A percentile compares a stretch with the other conserved stretches of the same genome.
Conservation (phyloP, 2,888 invertebrate genomes). For the Lochmaea crataegi region DNA sequence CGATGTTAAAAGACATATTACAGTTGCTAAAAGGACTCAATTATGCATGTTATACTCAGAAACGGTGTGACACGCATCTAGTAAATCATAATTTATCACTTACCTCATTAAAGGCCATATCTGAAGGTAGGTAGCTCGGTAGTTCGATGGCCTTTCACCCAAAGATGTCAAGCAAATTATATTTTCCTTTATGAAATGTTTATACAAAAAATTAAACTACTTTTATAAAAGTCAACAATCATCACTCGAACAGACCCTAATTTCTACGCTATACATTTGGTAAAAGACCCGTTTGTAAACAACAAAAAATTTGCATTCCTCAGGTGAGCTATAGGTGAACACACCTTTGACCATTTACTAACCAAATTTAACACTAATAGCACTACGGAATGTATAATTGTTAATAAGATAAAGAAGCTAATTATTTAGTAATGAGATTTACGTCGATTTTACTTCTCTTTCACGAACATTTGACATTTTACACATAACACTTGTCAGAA, state of each 20-base stretch:
- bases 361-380: conserved; percentile 7
- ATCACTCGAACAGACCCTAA: conserved; percentile 37
- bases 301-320: conserved; percentile 52
- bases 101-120: conserved; percentile 86
- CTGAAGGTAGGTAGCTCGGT: conserved; percentile 67
- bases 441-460: conserved; percentile 21
- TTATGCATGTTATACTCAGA: conserved; percentile 31
- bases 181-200: conserved; percentile 19
- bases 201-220: conserved; percentile 16
- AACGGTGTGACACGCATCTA: conserved; percentile 36
- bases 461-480: conserved; percentile 36
- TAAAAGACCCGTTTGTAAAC: conserved; percentile 40
- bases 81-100: conserved; percentile 58
- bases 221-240: conserved; percentile 15
- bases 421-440: conserved; percentile 18
- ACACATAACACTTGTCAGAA: conserved; percentile 39
- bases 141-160: conserved; percentile 69
- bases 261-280: conserved; percentile 39
- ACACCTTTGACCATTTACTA: conserved; percentile 28
- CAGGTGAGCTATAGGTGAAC: conserved; percentile 47
- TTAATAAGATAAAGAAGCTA: conserved; percentile 18
- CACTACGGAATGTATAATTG: conserved; percentile 11
- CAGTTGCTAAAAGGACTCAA: conserved; percentile 38
- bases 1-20: conserved; percentile 9
- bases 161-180: conserved; percentile 27